Evolutionary conservation across 2,888 invertebrate species (phyloP).

Genomic region (Heteromyza rotundicornis): DNA sequence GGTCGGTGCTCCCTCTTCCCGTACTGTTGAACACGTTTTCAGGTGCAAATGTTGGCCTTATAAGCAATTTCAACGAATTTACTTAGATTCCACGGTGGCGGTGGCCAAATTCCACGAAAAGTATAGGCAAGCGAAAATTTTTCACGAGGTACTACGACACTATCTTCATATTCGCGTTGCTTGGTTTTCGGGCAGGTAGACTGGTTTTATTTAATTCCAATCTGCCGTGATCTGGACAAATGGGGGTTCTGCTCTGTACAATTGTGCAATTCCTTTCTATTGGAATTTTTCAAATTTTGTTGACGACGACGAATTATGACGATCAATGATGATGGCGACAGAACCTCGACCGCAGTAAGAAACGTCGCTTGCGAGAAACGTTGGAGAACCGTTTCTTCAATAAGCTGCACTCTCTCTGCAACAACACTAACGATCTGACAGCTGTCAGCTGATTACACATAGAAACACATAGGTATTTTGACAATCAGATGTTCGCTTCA

Average conservation of each 20-base stretch:
- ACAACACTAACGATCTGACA: too few relatives aligned
- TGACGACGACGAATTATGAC: constrained; percentile 33
- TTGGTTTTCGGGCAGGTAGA: too few relatives aligned
- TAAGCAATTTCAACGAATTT: neutral
- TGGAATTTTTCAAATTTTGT: constrained; percentile 13
- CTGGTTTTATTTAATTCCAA: too few relatives aligned
- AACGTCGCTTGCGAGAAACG: too few relatives aligned
- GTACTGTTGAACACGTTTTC: neutral
- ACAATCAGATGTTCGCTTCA: too few relatives aligned
- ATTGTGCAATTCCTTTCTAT: constrained; percentile 20
- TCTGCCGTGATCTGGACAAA: too few relatives aligned
- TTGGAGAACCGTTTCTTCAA: too few relatives aligned
- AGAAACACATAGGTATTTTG: too few relatives aligned
- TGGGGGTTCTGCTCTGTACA: constrained; percentile 10
- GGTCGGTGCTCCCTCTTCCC: neutral
- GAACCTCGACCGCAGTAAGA: constrained; percentile 31
- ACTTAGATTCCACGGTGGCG: neutral
- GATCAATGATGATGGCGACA: constrained; percentile 29
- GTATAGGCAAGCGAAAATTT: neutral
- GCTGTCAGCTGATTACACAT: too few relatives aligned
- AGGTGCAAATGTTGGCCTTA: neutral
- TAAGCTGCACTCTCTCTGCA: too few relatives aligned
- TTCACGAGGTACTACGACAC: too few relatives aligned
- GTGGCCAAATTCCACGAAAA: too few relatives aligned
- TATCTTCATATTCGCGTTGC: neutral